Evolutionary conservation across 2,113 vertebrate genomes (phyloP).

Genomic region (Brevimyrus niger): DNA sequence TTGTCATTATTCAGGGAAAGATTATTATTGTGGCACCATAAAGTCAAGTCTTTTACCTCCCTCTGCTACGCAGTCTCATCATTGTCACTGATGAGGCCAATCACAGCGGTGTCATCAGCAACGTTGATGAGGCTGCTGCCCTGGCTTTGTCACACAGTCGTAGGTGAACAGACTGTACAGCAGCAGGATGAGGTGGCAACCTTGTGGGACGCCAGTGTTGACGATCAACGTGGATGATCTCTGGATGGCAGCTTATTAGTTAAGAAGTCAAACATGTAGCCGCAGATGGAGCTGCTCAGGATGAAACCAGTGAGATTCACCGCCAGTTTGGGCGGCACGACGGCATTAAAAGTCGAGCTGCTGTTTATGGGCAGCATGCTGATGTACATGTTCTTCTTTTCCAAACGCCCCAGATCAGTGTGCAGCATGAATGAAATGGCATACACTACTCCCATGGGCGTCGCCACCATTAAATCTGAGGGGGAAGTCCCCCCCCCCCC

Average conservation of each 20-base stretch:
- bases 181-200: background rate
- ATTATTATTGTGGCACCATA: background rate
- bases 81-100: background rate
- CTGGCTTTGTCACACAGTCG: background rate
- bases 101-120: background rate
- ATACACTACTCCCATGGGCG: too few species aligned
- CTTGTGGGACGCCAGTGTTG: background rate
- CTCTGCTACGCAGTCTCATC: background rate
- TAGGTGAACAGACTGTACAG: background rate
- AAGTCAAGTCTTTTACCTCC: background rate
- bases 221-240: background rate
- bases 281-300: background rate
- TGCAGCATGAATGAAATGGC: background rate
- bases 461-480: too few species aligned
- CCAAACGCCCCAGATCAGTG: background rate
- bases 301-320: background rate
- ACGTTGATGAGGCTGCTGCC: background rate
- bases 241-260: background rate
- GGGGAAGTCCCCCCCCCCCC: too few species aligned
- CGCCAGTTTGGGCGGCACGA: background rate
- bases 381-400: background rate
- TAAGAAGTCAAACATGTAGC: background rate
- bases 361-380: background rate
- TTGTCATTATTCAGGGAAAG: background rate
- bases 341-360: background rate